Percentiles rank a stretch among this genome's conserved stretches.
Conservation (phyloP, 2,888 invertebrate genomes). For the Temnothorax unifasciatus region DNA sequence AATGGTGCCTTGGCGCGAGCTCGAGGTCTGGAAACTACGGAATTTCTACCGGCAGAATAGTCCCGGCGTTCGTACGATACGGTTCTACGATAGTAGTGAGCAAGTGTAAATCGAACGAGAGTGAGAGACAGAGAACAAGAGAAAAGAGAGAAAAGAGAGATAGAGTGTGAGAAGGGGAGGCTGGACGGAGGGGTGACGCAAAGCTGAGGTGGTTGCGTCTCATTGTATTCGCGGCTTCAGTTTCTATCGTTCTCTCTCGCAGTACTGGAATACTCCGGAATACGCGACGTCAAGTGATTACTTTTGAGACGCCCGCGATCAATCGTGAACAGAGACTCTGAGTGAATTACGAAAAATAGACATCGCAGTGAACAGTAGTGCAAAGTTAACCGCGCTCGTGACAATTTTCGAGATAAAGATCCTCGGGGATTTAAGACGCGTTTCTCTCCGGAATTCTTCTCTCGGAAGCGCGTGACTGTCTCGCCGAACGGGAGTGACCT, state of each 20-base stretch:
- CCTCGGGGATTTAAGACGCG: slow-evolving; percentile 7
- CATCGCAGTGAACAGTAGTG: slow-evolving; percentile 65
- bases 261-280: slow-evolving; percentile 8
- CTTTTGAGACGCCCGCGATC: slow-evolving; percentile 13
- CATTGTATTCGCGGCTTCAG: slow-evolving; percentile 51
- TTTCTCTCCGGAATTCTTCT: slow-evolving; percentile 11
- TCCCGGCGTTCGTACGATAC: slow-evolving; percentile 81
- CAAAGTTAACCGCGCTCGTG: slow-evolving; percentile 64
- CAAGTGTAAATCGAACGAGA: slow-evolving; percentile 53
- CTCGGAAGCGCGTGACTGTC: slow-evolving; percentile 37
- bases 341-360: background rate
- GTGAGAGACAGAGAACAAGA: slow-evolving; percentile 44
- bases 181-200: slow-evolving; percentile 51
- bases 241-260: slow-evolving; percentile 26
- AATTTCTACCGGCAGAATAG: slow-evolving; percentile 84
- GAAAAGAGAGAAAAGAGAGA: slow-evolving; percentile 35
- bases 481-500: slow-evolving; percentile 1
- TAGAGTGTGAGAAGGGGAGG: slow-evolving; percentile 46
- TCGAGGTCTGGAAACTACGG: slow-evolving; percentile 79
- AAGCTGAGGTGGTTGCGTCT: slow-evolving; percentile 47
- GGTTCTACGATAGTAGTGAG: slow-evolving; percentile 73
- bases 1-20: slow-evolving; percentile 81
- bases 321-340: background rate
- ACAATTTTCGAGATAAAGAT: slow-evolving; percentile 7
- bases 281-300: slow-evolving; percentile 26